Evolutionary conservation across 2,797 vertebrate species (phyloP).

Genomic region (Halcyon leucocephala): DNA sequence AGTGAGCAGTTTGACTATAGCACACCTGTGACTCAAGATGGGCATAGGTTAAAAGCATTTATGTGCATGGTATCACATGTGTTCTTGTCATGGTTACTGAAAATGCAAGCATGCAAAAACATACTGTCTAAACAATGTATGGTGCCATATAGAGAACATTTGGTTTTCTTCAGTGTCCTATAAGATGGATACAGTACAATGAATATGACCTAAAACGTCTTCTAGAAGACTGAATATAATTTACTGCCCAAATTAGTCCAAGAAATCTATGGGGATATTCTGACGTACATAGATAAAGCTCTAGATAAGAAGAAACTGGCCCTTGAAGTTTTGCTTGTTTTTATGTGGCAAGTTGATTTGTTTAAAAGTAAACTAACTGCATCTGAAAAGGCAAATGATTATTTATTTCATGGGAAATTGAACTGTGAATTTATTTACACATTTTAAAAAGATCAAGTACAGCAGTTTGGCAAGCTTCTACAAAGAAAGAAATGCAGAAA

Average conservation of each 20-base stretch:
- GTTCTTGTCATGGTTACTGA: neutral
- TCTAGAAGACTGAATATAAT: neutral
- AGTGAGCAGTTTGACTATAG: neutral
- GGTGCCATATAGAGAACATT: neutral
- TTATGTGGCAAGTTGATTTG: slow-evolving; percentile 21
- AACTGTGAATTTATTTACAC: slow-evolving; percentile 66
- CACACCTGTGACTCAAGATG: fast-evolving
- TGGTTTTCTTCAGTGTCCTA: neutral
- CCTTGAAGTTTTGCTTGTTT: neutral
- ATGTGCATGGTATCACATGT: fast-evolving
- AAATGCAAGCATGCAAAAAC: neutral
- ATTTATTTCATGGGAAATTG: slow-evolving; percentile 68
- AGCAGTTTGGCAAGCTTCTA: slow-evolving; percentile 68
- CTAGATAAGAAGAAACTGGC: neutral
- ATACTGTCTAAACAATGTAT: neutral
- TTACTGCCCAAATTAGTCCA: neutral
- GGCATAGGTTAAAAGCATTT: neutral
- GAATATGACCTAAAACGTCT: neutral
- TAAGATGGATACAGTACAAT: neutral
- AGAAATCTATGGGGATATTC: neutral
- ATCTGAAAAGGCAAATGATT: slow-evolving; percentile 52
- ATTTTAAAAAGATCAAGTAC: slow-evolving; percentile 61
- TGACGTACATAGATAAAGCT: neutral
- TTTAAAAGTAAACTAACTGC: slow-evolving; percentile 50
- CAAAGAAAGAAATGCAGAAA: slow-evolving; percentile 55